Evolutionary conservation across 2,797 vertebrate species (phyloP).

Genomic region (Pteropus rufus): DNA sequence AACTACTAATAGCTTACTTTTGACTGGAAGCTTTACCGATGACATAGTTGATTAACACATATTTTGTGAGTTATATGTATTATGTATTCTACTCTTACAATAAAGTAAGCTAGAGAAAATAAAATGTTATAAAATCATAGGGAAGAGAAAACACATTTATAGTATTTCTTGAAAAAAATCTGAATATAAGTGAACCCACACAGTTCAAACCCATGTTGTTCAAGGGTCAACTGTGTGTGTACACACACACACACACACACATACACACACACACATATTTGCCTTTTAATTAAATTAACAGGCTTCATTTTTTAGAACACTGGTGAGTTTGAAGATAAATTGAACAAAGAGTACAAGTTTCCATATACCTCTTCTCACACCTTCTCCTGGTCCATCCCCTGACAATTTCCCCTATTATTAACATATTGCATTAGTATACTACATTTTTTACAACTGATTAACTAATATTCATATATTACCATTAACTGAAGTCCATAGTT

Average conservation of each 20-base stretch:
- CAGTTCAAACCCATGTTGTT: too few species aligned
- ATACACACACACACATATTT: not conserved
- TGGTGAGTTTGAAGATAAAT: not conserved
- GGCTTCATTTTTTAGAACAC: not conserved
- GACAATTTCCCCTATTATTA: not conserved
- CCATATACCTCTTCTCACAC: not conserved
- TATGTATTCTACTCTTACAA: not conserved
- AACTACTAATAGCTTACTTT: not conserved
- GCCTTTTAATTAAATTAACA: not conserved
- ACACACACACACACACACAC: too few species aligned
- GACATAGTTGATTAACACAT: not conserved
- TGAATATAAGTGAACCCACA: too few species aligned
- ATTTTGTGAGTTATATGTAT: not conserved
- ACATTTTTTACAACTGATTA: not conserved
- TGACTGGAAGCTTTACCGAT: not conserved
- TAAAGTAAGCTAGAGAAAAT: not conserved
- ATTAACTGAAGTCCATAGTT: not conserved
- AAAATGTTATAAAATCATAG: not conserved
- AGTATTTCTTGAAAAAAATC: too few species aligned
- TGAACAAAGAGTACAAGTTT: not conserved
- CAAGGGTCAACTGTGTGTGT: too few species aligned
- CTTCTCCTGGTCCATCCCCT: rapidly evolving
- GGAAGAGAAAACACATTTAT: too few species aligned
- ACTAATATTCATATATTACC: not conserved
- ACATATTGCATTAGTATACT: not conserved